Evolutionary conservation across 1,140 invertebrate species (phyloP), one percentile per base, ranked within the genome.

Genomic region (Polypedilum vanderplanki): DNA sequence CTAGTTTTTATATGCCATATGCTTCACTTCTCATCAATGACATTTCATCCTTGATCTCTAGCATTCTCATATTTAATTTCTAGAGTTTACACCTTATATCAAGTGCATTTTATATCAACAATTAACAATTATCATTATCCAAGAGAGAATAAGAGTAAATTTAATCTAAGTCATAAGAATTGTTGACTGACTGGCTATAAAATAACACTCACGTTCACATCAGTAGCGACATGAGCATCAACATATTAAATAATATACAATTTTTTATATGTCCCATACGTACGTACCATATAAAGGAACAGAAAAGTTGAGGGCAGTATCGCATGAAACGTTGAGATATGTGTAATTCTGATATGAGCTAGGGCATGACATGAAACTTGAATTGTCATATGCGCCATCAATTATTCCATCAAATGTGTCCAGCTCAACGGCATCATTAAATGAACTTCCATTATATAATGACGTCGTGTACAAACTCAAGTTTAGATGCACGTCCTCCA

Each of bases 261-360:
- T n/a, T 20, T n/a, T n/a, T 18, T 18, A 20, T 18, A 70, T n/a
- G 18, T 70, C 17, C 8, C n/a, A 70, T 9, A 81, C 80, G 20
- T 77, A 80, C 77, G 81, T 82, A 73, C 81, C 81, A 75, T 81
- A 81, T 0, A 82, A 77, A 3, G 81, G 80, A 73, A 78, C 12
- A 0, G 78, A 78, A 64, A 81, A 82, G 17, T 79, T 78, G 74
- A 82, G 41, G 0, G 78, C 77, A 0, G 79, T 79, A 41, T 82
- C 81, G 76, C 81, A 82, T 41, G 81, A 81, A 15, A 82, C 75
- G 74, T 82, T 82, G 78, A 79, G 78, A 74, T 82, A 82, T 76
- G 77, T 77, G 5, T 64, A 10, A 75, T 78, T 77, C 3, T 76
- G 40, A 15, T 24, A 22, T 4, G 15, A 74, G 33, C 33, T 74